Conservation (phyloP, 1,140 invertebrate species). For the Pristionchus pacificus region DNA sequence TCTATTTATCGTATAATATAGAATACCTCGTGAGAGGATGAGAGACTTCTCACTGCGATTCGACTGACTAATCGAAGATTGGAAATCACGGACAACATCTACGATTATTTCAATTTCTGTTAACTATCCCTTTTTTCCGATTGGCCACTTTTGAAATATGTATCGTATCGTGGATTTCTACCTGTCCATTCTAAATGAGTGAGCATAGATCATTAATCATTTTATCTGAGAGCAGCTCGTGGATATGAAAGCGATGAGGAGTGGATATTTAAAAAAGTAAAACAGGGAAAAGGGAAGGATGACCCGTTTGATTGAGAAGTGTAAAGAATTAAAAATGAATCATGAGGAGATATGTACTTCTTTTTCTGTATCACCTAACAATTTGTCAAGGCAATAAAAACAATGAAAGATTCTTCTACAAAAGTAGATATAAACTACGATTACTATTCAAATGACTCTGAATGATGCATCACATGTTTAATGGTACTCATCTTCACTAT, state of each 20-base stretch:
- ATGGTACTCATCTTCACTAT: too few species aligned
- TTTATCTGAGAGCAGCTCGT: neutral
- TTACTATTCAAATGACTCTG: too few species aligned
- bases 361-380: too few species aligned
- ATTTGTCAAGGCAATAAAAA: too few species aligned
- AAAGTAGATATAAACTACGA: too few species aligned
- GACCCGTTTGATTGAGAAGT: neutral
- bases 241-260: conserved; percentile 1
- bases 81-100: neutral
- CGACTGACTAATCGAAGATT: neutral
- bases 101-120: neutral
- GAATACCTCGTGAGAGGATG: too few species aligned
- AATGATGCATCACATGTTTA: too few species aligned
- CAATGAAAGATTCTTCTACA: too few species aligned
- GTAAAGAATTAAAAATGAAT: neutral
- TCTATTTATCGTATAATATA: too few species aligned
- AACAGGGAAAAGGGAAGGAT: neutral
- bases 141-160: neutral
- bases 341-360: too few species aligned
- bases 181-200: neutral
- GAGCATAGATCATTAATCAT: neutral
- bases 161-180: conserved; percentile 1
- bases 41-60: too few species aligned
- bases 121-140: conserved; percentile 1
- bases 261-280: neutral